These are phyloP conservation scores for Bhutanitis thaidina DNA, from an alignment of 2,888 invertebrate species.

Conservation along the genomic window DNA sequence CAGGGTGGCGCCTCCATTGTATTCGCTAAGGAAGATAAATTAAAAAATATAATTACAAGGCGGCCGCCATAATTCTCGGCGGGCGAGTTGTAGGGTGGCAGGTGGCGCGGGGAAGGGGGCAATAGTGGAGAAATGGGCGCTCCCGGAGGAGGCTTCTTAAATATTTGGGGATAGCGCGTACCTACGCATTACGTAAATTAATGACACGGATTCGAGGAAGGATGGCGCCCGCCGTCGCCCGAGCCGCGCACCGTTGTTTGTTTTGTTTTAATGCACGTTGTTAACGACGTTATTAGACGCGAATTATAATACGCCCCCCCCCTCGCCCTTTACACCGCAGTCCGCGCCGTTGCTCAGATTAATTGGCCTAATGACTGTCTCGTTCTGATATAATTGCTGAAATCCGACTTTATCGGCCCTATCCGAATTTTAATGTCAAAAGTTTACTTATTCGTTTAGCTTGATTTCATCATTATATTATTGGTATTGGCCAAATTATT, in stretches of 20 bases:
- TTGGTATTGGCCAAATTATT: background rate
- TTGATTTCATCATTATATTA: background rate
- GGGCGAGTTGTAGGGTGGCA: constrained; percentile 59
- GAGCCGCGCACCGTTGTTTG: constrained; percentile 63
- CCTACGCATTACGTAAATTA: constrained; percentile 81
- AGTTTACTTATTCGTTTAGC: background rate
- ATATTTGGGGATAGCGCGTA: constrained; percentile 81
- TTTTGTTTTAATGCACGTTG: constrained; percentile 79
- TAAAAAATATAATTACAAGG: constrained; percentile 86
- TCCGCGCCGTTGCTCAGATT: constrained; percentile 37
- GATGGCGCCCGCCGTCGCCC: constrained; percentile 71
- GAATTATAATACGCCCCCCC: constrained; percentile 59
- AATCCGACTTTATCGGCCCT: constrained; percentile 58
- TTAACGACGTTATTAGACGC: constrained; percentile 78
- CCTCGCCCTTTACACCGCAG: constrained; percentile 33
- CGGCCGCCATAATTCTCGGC: constrained; percentile 82
- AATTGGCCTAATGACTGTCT: constrained; percentile 73
- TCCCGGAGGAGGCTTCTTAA: constrained; percentile 80
- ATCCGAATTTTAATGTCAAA: constrained; percentile 24
- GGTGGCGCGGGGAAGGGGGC: constrained; percentile 45
- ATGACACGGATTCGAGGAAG: constrained; percentile 81
- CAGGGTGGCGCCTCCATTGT: constrained; percentile 80
- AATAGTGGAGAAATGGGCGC: constrained; percentile 75
- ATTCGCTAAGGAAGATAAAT: constrained; percentile 85
- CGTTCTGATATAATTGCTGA: constrained; percentile 69